These are phyloP conservation scores for Paraescarpia echinospica DNA, from an alignment of 1,140 invertebrate species.

Conservation along the genomic window DNA sequence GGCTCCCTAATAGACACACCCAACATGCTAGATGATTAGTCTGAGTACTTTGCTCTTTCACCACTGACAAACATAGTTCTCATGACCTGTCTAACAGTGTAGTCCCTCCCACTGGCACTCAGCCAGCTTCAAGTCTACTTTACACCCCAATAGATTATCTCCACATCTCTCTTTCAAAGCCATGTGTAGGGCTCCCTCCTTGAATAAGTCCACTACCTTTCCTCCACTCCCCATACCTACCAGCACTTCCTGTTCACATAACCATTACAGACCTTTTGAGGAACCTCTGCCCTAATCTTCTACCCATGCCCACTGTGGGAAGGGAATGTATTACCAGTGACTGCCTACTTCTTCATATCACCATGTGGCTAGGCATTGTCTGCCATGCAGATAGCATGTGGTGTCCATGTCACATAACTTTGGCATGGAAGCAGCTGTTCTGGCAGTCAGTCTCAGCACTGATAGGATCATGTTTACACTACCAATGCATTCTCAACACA, in stretches of 20 bases:
- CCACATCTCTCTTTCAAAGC: not conserved
- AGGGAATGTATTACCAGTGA: not conserved
- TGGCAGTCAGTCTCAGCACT: not conserved
- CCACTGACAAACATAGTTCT: not conserved
- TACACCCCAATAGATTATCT: not conserved
- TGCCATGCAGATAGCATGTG: not conserved
- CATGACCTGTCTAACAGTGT: not conserved
- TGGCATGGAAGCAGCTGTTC: not conserved
- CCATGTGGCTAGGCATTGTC: not conserved
- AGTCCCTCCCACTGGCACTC: not conserved
- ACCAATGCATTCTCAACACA: not conserved
- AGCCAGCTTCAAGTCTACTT: not conserved
- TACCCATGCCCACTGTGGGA: not conserved
- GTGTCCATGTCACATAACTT: conserved; percentile 1
- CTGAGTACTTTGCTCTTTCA: not conserved
- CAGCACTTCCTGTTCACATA: not conserved
- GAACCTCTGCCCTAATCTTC: not conserved
- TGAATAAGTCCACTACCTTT: not conserved
- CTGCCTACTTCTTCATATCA: not conserved
- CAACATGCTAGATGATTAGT: not conserved
- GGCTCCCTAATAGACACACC: not conserved
- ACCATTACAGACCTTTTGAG: not conserved
- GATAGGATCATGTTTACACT: not conserved
- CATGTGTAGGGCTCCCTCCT: not conserved
- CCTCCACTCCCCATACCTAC: not conserved